Base-by-base conservation (phyloP, 2,797 vertebrate genomes). In the Chloroceryle inda region DNA sequence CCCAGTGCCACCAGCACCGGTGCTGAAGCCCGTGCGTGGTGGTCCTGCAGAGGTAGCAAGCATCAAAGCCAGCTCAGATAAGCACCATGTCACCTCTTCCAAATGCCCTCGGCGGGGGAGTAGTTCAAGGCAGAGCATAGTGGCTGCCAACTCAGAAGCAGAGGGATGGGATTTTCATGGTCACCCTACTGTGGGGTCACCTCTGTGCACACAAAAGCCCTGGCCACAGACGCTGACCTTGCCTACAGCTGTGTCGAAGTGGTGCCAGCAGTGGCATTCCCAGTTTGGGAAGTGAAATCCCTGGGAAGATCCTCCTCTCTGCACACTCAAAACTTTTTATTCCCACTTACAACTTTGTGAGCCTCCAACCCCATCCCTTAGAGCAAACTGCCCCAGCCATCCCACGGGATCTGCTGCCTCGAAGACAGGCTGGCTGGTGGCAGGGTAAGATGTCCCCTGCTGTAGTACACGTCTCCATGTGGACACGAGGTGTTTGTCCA, bases 211-310 rank as follows among this genome's bases (percentile, higher is more conserved):
- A 44, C n/a, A 80, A 72, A 79, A 63, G 2, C 5, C 49, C 59
- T 0, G 0, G 35, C 33, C 3, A 2, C 4, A 8, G 33, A 19
- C 17, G 14, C 17, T 68, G 71, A 38, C 74, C 40, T 71, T 63
- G 33, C 19, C 33, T 33, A 31, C 7, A 0, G 1, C 18, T 2
- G 0, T 1, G 1, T 3, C 52, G 58, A 72, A 75, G 29, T 23
- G 19, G 22, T 68, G 49, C 21, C 62, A 78, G 49, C 42, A 84
- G 56, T 35, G 88, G 38, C 66, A 67, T 67, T 71, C 44, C 26
- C 40, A 64, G n/a, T 9, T 45, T 52, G 33, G 35, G 22, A 85
- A 56, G 14, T 12, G 10, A 64, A 87, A 79, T 31, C 42, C 55
- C 42, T 73, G 59, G 44, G 37, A 68, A 76, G 9, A 33, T 8